phyloP scores from a whole-genome alignment of 2,888 invertebrate species.

The Philhelius pedissequus region DNA sequence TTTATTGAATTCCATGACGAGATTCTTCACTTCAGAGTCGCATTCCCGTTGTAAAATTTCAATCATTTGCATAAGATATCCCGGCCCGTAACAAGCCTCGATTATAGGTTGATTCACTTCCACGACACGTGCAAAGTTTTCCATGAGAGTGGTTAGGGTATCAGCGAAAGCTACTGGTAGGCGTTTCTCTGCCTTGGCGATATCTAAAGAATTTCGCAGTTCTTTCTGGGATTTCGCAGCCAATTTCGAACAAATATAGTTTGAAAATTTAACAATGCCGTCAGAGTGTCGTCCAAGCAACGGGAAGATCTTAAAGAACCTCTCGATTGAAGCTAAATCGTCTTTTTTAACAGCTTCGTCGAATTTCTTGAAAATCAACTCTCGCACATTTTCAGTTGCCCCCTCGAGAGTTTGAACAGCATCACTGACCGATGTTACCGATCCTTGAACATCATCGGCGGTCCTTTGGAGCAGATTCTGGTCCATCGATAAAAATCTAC shows the following conservation, averaged over 20 bases:
- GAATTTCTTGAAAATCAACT: constrained; percentile 86
- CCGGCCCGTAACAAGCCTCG: constrained; percentile 92
- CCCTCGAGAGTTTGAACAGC: constrained; percentile 82
- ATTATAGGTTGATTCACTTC: constrained; percentile 94
- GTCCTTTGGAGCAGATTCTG: constrained; percentile 88
- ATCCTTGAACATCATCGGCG: constrained; percentile 86
- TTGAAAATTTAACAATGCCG: constrained; percentile 92
- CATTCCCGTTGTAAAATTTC: constrained; percentile 88
- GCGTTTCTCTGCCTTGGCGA: constrained; percentile 85
- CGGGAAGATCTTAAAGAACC: constrained; percentile 98
- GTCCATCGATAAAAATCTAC: constrained; percentile 95
- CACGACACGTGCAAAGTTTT: constrained; percentile 89
- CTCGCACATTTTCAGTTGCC: constrained; percentile 84
- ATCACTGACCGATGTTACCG: constrained; percentile 78
- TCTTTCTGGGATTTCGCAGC: constrained; percentile 86
- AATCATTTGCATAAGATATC: constrained; percentile 85
- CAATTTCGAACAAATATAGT: constrained; percentile 89
- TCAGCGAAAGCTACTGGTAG: constrained; percentile 90
- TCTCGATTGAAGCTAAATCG: constrained; percentile 93
- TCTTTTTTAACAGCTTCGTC: constrained; percentile 93
- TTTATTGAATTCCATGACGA: constrained; percentile 87
- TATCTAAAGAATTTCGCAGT: constrained; percentile 83
- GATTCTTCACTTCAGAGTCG: constrained; percentile 82
- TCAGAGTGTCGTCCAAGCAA: constrained; percentile 93
- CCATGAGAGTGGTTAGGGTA: constrained; percentile 89